Base-by-base conservation (phyloP, 2,113 vertebrate species). In the Aviceda subcristata region DNA sequence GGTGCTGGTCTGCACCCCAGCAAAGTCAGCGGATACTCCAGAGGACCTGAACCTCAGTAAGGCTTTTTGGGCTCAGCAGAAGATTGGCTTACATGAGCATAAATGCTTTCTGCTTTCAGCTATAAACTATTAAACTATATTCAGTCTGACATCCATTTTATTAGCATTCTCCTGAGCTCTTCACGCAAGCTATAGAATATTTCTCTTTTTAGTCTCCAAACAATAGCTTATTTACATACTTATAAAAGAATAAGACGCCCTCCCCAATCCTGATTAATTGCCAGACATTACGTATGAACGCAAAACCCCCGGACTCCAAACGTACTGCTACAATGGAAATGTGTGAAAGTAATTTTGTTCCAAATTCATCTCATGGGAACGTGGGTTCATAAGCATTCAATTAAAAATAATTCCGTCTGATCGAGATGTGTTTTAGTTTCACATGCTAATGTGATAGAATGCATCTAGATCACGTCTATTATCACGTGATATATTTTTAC, bases 291-390 rank as follows among this genome's bases (percentile, higher is more conserved):
- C 62, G 12, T 69, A 88, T 1, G 53, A 90, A 68, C 0, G 1
- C 83, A 80, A 94, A 83, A 39, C 48, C 84, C 80, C 69, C 7
- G 4, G 45, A 46, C 64, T 90, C 66, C 22, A 30, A 91, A 85
- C 73, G 43, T 23, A 30, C 36, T 51, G 89, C 93, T 48, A 72
- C 62, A 84, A 92, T 94, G 74, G 90, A 75, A 95, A 96, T 34
- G 94, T 76, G 94, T 94, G 94, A 96, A 96, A 97, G 87, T 93
- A 59, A 34, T 94, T 92, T 51, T 85, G 81, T 88, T 96, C 93
- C 93, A 97, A 46, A 50, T 91, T 36, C 63, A 81, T 91, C 94
- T 90, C 94, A 50, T 57, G 94, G 94, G 96, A 97, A 92, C 5
- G 9, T 19, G 60, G 84, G 84, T 77, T 90, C 92, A 91, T 91